Percentiles rank a stretch among this genome's conserved stretches.
These are phyloP conservation scores for Trichonephila clavipes DNA, from an alignment of 1,140 invertebrate genomes.

Conservation along the genomic window DNA sequence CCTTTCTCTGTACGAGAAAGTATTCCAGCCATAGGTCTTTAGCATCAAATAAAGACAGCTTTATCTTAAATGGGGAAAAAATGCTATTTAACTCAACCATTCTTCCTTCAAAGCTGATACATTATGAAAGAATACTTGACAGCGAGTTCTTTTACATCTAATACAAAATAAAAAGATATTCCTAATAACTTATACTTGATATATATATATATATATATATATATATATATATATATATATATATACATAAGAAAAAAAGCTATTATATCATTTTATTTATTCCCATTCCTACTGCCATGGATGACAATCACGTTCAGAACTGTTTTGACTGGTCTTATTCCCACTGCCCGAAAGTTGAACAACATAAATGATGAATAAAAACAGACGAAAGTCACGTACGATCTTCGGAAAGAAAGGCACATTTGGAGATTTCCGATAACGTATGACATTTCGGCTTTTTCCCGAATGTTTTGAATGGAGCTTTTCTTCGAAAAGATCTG, in stretches of 20 bases:
- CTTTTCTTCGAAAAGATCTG: not conserved
- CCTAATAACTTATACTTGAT: not conserved
- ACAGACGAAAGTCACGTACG: not conserved
- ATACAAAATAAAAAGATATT: too few species aligned
- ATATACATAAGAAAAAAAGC: not conserved
- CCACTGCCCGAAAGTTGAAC: not conserved
- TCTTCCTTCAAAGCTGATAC: too few species aligned
- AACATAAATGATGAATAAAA: conserved; percentile 5
- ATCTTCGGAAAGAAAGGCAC: not conserved
- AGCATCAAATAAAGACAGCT: too few species aligned
- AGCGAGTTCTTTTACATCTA: too few species aligned
- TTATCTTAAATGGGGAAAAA: too few species aligned
- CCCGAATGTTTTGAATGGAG: not conserved
- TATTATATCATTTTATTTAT: not conserved
- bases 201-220: too few species aligned
- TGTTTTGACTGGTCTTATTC: conserved; percentile 16
- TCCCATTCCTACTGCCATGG: not conserved
- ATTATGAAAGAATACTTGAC: too few species aligned
- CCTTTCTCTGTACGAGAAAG: too few species aligned
- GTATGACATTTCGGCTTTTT: not conserved
- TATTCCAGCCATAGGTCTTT: too few species aligned
- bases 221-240: too few species aligned
- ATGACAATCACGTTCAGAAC: not conserved
- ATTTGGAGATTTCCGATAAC: conserved; percentile 15
- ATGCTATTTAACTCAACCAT: too few species aligned